These are phyloP conservation scores for Bujurquina vittata DNA, from an alignment of 2,113 vertebrate genomes.

Conservation along the genomic window DNA sequence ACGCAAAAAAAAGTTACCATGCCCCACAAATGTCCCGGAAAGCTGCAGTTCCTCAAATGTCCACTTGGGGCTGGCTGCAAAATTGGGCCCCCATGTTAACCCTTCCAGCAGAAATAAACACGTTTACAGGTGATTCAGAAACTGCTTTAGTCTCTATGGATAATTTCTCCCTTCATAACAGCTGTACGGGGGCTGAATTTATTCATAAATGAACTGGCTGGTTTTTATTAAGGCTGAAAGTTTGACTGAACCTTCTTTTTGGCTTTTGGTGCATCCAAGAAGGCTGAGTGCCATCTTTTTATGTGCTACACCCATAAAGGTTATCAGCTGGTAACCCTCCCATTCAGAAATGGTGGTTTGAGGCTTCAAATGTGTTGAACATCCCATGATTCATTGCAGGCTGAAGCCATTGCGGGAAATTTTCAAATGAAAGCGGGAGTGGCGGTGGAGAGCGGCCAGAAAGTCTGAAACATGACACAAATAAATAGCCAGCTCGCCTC, in stretches of 20 bases:
- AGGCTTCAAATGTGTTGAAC: background rate
- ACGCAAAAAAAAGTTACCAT: background rate
- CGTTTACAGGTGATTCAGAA: background rate
- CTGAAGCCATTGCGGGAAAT: no score
- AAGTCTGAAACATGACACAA: no score
- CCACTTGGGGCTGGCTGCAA: background rate
- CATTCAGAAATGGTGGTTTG: background rate
- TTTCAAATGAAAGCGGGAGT: no score
- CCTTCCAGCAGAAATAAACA: background rate
- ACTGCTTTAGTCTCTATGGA: background rate
- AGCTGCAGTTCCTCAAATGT: background rate
- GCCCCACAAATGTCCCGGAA: background rate
- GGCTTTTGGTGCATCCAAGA: no score
- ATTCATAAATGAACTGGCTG: background rate
- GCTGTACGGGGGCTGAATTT: background rate
- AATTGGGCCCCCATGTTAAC: background rate
- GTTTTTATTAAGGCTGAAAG: no score
- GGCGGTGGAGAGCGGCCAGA: no score
- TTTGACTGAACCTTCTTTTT: no score
- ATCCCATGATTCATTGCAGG: no score
- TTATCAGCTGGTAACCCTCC: background rate
- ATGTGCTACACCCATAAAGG: background rate
- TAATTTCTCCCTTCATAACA: background rate
- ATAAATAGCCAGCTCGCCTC: no score
- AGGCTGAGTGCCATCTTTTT: background rate